These are phyloP conservation scores for Jacana jacana DNA, from an alignment of 2,113 vertebrate genomes.

Conservation along the genomic window DNA sequence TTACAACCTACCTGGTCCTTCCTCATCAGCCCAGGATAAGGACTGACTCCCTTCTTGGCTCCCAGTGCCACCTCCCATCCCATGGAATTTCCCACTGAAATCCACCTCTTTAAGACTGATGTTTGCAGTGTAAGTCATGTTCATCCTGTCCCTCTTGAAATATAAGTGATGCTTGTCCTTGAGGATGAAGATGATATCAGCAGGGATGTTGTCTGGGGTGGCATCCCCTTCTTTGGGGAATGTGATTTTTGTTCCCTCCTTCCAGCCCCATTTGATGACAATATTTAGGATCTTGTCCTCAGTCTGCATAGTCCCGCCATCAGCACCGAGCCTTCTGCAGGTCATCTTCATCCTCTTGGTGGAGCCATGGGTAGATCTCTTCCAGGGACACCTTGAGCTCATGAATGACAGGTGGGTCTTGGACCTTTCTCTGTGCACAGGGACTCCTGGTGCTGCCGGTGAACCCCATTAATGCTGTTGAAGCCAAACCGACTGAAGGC, in stretches of 20 bases:
- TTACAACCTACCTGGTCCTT: background rate
- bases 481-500: constrained; percentile 88
- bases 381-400: constrained; percentile 93
- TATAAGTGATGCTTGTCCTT: constrained; percentile 90
- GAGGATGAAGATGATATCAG: constrained; percentile 92
- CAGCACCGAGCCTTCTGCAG: constrained; percentile 86
- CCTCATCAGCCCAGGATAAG: background rate
- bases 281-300: constrained; percentile 97
- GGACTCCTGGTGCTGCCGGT: constrained; percentile 82
- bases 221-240: constrained; percentile 94
- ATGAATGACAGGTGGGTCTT: constrained; percentile 90
- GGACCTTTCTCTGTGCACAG: constrained; percentile 80
- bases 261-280: constrained; percentile 94
- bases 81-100: background rate
- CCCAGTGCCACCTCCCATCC: background rate
- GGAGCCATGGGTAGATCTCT: constrained; percentile 92
- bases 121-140: constrained; percentile 86
- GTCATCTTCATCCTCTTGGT: constrained; percentile 92
- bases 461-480: constrained; percentile 85
- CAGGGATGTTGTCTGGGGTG: constrained; percentile 93
- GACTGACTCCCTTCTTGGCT: background rate
- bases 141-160: constrained; percentile 90
- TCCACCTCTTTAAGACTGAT: constrained; percentile 92
- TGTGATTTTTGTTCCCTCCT: constrained; percentile 96
- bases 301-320: constrained; percentile 85